Evolutionary conservation across 2,888 invertebrate genomes (phyloP).

Genomic region (Choristoneura rosaceana): DNA sequence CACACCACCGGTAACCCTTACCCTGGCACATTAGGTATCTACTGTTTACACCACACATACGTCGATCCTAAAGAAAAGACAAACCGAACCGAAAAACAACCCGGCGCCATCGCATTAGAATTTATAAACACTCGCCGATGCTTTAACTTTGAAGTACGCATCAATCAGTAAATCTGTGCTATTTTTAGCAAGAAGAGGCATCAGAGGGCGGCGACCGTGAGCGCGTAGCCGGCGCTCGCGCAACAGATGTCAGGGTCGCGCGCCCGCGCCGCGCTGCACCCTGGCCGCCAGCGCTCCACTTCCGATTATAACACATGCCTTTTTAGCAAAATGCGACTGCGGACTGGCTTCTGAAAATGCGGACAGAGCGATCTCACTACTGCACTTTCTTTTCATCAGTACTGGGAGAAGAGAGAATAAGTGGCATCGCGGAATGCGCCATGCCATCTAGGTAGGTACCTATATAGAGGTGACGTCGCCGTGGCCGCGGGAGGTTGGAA

Average conservation of each 20-base stretch:
- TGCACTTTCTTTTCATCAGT: conserved; percentile 61
- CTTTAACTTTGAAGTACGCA: conserved; percentile 50
- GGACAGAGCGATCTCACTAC: conserved; percentile 49
- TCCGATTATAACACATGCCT: conserved; percentile 43
- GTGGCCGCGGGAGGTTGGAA: conserved; percentile 76
- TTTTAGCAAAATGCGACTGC: conserved; percentile 25
- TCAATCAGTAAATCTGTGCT: conserved; percentile 65
- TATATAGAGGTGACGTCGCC: conserved; percentile 70
- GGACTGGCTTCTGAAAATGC: conserved; percentile 37
- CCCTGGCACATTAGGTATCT: no score
- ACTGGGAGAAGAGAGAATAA: conserved; percentile 52
- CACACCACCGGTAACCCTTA: conserved; percentile 50
- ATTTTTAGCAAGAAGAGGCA: conserved; percentile 74
- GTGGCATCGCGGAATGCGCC: conserved; percentile 65
- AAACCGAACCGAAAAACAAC: conserved; percentile 28
- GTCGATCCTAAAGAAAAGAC: background rate
- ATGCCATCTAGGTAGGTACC: conserved; percentile 51
- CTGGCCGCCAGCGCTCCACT: conserved; percentile 46
- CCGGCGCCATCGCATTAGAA: background rate
- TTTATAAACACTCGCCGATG: conserved; percentile 21
- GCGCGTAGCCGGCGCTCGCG: conserved; percentile 59
- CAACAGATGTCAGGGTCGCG: conserved; percentile 70
- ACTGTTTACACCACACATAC: conserved; percentile 41
- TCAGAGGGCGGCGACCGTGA: conserved; percentile 76
- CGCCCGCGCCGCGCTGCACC: conserved; percentile 53